These are phyloP conservation scores for Oryzias melastigma DNA, from an alignment of 2,113 vertebrate genomes.

Conservation along the genomic window DNA sequence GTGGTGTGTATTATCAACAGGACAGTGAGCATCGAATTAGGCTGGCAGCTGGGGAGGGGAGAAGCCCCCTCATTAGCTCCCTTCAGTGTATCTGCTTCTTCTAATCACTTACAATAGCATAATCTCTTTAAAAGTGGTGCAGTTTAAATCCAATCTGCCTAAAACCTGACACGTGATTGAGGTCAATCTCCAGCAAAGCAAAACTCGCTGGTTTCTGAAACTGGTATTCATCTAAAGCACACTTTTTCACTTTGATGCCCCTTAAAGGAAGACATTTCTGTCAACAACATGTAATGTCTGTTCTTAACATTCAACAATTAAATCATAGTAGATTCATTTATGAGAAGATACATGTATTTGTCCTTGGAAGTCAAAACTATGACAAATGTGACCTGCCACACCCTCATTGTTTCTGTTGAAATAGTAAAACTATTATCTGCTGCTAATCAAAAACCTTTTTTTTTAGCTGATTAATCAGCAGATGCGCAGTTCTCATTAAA, in stretches of 20 bases:
- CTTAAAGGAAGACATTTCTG: too few relatives aligned
- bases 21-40: constrained; percentile 70
- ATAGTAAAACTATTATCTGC: too few relatives aligned
- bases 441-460: too few relatives aligned
- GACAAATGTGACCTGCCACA: too few relatives aligned
- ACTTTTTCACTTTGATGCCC: constrained; percentile 8
- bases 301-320: too few relatives aligned
- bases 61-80: constrained; percentile 72
- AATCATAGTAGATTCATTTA: too few relatives aligned
- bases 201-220: constrained; percentile 51
- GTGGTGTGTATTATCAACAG: constrained; percentile 71
- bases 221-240: constrained; percentile 7
- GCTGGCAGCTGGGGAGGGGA: constrained; percentile 64
- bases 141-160: constrained; percentile 76
- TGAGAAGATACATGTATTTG: too few relatives aligned
- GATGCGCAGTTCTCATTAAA: not conserved
- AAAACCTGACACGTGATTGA: constrained; percentile 73
- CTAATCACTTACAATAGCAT: constrained; percentile 77
- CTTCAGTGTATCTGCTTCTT: constrained; percentile 71
- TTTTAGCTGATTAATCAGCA: not conserved
- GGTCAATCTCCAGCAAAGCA: constrained; percentile 68
- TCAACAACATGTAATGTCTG: too few relatives aligned
- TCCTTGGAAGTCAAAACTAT: too few relatives aligned
- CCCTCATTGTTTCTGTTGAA: too few relatives aligned
- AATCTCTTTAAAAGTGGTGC: constrained; percentile 77